phyloP scores from a whole-genome alignment of 2,797 vertebrate genomes.

The Urosaurus nigricauda region DNA sequence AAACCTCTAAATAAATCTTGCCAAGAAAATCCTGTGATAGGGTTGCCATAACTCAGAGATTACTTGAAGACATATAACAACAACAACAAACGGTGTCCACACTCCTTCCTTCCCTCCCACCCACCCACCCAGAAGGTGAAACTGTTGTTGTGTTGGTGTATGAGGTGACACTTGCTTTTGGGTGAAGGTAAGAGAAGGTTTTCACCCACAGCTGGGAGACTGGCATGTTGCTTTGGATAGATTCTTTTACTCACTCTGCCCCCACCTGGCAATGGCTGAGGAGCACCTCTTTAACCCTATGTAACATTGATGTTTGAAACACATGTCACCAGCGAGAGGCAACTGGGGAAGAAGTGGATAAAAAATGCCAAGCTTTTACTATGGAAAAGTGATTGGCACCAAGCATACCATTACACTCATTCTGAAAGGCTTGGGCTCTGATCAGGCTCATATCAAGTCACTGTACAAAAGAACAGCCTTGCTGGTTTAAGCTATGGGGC shows the following conservation, averaged over 20 bases:
- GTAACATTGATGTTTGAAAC: neutral
- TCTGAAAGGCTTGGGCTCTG: neutral
- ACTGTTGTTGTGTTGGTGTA: neutral
- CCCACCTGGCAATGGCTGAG: neutral
- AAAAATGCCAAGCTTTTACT: neutral
- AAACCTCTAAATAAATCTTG: too few relatives aligned
- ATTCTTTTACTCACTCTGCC: neutral
- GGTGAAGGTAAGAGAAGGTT: neutral
- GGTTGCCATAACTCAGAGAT: too few relatives aligned
- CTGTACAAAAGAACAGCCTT: neutral
- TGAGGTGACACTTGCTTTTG: neutral
- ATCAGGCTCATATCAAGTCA: neutral
- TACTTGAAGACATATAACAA: too few relatives aligned
- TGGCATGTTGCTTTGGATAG: neutral
- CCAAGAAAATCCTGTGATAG: too few relatives aligned
- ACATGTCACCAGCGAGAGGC: neutral
- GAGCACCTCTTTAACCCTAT: neutral
- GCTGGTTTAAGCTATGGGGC: neutral
- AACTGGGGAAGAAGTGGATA: neutral
- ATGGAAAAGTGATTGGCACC: neutral
- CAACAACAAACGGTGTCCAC: too few relatives aligned
- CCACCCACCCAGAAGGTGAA: too few relatives aligned
- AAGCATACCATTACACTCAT: neutral
- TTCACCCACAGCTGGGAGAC: neutral
- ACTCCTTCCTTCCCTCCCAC: too few relatives aligned